Percentiles rank a stretch among this genome's conserved stretches.
Evolutionary conservation across 2,113 vertebrate species (phyloP).

Genomic region (Brachypodius melanocephalos): DNA sequence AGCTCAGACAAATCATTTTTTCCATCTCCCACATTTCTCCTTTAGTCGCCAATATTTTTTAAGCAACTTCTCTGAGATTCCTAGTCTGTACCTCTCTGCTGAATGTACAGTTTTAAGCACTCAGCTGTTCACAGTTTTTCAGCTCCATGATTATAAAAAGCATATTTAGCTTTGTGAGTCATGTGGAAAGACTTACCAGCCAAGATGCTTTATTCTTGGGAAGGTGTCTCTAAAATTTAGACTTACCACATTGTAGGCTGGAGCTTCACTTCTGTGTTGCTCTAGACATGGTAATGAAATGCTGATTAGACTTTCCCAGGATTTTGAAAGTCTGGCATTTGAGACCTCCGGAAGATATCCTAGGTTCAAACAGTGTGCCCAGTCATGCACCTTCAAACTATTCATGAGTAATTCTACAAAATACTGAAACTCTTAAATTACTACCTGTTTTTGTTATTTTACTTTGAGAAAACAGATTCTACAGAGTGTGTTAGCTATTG

Average conservation of each 20-base stretch:
- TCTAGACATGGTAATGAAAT: not conserved
- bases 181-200: not conserved
- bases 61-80: not conserved
- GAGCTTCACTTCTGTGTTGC: not conserved
- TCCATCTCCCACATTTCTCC: not conserved
- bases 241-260: not conserved
- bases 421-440: not conserved
- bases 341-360: not conserved
- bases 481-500: not conserved
- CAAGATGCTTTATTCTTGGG: constrained; percentile 19
- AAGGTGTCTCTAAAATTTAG: not conserved
- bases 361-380: not conserved
- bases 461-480: not conserved
- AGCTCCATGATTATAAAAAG: not conserved
- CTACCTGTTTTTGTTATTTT: not conserved
- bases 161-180: constrained; percentile 17
- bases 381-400: not conserved
- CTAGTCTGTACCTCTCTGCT: not conserved
- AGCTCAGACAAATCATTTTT: not conserved
- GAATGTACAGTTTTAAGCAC: not conserved
- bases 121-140: constrained; percentile 4
- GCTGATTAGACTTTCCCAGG: not conserved
- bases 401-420: not conserved
- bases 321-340: not conserved
- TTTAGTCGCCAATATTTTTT: not conserved